Base-by-base conservation (phyloP, 2,797 vertebrate species). In the Linurgus olivaceus region DNA sequence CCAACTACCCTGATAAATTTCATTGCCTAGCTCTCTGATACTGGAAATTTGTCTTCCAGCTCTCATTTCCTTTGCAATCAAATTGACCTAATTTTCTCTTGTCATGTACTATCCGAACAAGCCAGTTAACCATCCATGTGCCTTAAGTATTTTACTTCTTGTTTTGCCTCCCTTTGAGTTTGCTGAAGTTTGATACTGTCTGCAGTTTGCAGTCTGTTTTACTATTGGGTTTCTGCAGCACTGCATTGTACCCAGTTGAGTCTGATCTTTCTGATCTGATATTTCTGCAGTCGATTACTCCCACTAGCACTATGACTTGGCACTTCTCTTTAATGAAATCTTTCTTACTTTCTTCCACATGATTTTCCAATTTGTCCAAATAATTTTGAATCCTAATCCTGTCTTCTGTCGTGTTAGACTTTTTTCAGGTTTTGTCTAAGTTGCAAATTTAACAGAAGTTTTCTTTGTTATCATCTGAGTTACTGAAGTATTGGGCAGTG, bases 91-190 rank as follows among this genome's bases (percentile, higher is more conserved):
- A 57, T 29, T 68, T 86, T 67, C 65, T 80, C 23, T 59, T 90
- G 7, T 59, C 20, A 48, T 42, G 10, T 40, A 62, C 20, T 67
- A 35, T 24, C 38, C n/a, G 54, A 81, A 67, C n/a, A 61, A 67
- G 9, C 44, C 31, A 15, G 42, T 2, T 50, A 18, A 17, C 28
- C 23, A 65, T 78, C 42, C 2, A 3, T 2, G 2, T 3, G 0
- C 51, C 44, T 54, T 81, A 68, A 21, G 13, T 68, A 25, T 44
- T 90, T 86, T 71, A 12, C 45, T 68, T 23, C 25, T 78, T 50
- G 17, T 45, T 80, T 78, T 88, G 18, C n/a, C 78, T 75, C 17
- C 28, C 11, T 6, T 52, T 66, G 28, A n/a, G 9, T 82, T 59
- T 85, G 25, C 33, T 52, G 40, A 29, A 25, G 7, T 74, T 33